phyloP scores from a whole-genome alignment of 2,797 vertebrate genomes.

The Saxicola maurus region DNA sequence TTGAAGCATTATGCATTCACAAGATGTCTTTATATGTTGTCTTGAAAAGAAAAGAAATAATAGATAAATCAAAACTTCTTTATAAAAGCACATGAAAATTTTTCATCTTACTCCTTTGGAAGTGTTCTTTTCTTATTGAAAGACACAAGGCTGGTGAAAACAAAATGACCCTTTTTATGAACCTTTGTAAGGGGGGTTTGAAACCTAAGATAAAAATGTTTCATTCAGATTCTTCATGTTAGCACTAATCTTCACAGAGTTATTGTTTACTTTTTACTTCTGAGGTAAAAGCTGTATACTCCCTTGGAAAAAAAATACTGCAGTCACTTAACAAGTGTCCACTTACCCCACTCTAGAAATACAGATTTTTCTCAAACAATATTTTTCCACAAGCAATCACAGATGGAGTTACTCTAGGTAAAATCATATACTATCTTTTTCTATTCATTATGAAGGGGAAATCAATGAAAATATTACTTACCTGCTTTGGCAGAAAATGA shows the following conservation, averaged over 20 bases:
- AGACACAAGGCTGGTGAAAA: not conserved
- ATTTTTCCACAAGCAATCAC: not conserved
- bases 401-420: not conserved
- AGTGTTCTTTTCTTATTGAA: not conserved
- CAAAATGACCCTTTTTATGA: slow-evolving; percentile 11
- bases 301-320: not conserved
- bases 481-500: not conserved
- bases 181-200: not conserved
- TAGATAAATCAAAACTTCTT: not conserved
- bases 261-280: not conserved
- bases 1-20: not conserved
- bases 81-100: not conserved
- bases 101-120: not conserved
- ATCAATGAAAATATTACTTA: not conserved
- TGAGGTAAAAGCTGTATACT: not conserved
- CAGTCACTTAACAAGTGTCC: not conserved
- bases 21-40: not conserved
- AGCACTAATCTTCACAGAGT: not conserved
- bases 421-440: not conserved
- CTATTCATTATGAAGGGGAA: not conserved
- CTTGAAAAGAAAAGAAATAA: not conserved
- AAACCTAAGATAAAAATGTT: not conserved
- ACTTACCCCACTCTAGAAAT: not conserved
- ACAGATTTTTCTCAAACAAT: not conserved
- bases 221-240: not conserved